These are phyloP conservation scores for Taphrorychus bicolor DNA, from an alignment of 2,888 invertebrate genomes.

Conservation along the genomic window DNA sequence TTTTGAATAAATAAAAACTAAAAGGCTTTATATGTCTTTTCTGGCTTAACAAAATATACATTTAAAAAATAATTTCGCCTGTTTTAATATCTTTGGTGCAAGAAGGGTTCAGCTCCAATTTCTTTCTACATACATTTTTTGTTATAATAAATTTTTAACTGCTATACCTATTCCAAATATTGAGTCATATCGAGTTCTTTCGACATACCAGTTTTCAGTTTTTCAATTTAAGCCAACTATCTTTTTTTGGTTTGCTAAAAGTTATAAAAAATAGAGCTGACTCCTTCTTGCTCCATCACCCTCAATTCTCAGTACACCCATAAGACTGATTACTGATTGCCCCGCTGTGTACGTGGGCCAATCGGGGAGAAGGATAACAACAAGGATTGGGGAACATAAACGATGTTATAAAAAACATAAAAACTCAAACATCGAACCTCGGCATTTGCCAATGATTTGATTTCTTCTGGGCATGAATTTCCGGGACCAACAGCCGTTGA, in stretches of 20 bases:
- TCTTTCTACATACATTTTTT: background rate
- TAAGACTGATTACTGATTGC: no score
- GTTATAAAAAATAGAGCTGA: slow-evolving; percentile 4
- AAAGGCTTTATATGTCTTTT: background rate
- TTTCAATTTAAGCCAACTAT: background rate
- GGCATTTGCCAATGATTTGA: no score
- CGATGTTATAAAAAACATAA: no score
- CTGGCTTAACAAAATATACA: background rate
- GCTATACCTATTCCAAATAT: background rate
- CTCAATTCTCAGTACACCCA: slow-evolving; percentile 1
- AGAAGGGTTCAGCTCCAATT: slow-evolving; percentile 1
- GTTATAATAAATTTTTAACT: background rate
- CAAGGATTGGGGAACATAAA: no score
- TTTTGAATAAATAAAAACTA: background rate
- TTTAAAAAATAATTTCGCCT: background rate
- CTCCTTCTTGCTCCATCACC: slow-evolving; percentile 1
- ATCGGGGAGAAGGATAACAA: no score
- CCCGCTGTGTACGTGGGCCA: no score
- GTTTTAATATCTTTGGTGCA: slow-evolving; percentile 4
- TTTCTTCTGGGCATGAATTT: no score
- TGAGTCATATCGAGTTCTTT: slow-evolving; percentile 3
- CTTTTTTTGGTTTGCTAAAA: slow-evolving; percentile 4
- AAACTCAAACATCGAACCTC: no score
- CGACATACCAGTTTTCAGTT: background rate
- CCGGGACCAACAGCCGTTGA: no score